Evolutionary conservation across 2,888 invertebrate genomes (phyloP), one percentile per base, ranked within the genome.

Genomic region (Allophyes oxyacanthae): DNA sequence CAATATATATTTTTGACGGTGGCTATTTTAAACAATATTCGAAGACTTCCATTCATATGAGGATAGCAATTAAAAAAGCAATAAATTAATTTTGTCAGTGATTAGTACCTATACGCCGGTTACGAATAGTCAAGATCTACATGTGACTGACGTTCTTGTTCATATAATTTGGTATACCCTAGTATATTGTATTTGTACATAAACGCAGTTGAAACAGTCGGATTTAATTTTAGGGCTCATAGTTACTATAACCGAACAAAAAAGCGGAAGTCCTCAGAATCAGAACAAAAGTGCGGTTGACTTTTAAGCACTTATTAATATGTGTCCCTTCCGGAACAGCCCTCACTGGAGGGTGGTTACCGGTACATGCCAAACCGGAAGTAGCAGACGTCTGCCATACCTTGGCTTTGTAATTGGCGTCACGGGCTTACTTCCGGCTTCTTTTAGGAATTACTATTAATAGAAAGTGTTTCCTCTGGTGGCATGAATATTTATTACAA

Each of bases 371-470:
- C 79, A 91, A 91, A 92, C 87, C 93, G 94, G 94, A 94, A 93
- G 92, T 92, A 89, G 83, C 90, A 90, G 89, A 83, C 92, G 90
- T 85, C 85, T 84, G 88, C 89, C 86, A 88, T 88, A 85, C 86
- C 84, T 83, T 81, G 73, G 75, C 81, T 82, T 82, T 84, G 82
- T 89, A 91, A 91, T 91, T 88, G 89, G 88, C 86, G 84, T 91
- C 91, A 91, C 92, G 93, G 87, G 87, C 86, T 87, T 78, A 82
- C 82, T 92, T 94, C 92, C 93, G 92, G 83, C 82, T 87, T 84
- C 72, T 82, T 75, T 64, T 59, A 59, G 56, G 41, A 55, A 70
- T 51, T 37, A 64, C 72, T 77, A 79, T 71, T 71, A 79, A 77
- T 79, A 82, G 74, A 54, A 68, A 66, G 65, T 69, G 52, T 74